These are phyloP conservation scores for Alosa alosa DNA, from an alignment of 2,113 vertebrate genomes.

Conservation along the genomic window DNA sequence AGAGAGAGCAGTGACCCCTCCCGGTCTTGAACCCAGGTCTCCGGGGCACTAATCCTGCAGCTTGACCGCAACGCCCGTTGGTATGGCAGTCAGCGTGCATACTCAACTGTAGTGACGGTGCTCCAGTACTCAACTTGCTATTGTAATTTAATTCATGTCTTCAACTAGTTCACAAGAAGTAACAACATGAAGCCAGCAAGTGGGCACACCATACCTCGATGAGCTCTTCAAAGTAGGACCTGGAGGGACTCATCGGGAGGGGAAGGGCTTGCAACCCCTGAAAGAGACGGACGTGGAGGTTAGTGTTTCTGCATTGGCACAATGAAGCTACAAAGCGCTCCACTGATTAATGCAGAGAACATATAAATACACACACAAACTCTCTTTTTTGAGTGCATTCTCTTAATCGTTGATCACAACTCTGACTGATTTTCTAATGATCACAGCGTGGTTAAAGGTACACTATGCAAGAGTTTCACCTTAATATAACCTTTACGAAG, in stretches of 20 bases:
- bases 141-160: neutral
- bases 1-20: too few species aligned
- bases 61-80: too few species aligned
- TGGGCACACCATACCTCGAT: conserved; percentile 5
- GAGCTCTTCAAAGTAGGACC: conserved; percentile 35
- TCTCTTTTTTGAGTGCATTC: neutral
- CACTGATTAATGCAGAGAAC: neutral
- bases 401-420: too few species aligned
- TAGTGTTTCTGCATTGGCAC: neutral
- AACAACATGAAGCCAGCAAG: too few species aligned
- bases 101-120: too few species aligned
- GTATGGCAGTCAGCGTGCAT: too few species aligned
- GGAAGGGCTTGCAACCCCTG: neutral
- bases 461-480: too few species aligned
- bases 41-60: too few species aligned
- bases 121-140: neutral
- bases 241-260: neutral
- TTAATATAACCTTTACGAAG: too few species aligned
- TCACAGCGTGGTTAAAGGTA: too few species aligned
- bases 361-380: neutral
- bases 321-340: neutral
- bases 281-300: neutral
- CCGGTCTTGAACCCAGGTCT: too few species aligned
- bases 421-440: too few species aligned
- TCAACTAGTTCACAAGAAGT: neutral